Evolutionary conservation across 1,140 invertebrate species (phyloP).

Genomic region (Bicyclus anynana): DNA sequence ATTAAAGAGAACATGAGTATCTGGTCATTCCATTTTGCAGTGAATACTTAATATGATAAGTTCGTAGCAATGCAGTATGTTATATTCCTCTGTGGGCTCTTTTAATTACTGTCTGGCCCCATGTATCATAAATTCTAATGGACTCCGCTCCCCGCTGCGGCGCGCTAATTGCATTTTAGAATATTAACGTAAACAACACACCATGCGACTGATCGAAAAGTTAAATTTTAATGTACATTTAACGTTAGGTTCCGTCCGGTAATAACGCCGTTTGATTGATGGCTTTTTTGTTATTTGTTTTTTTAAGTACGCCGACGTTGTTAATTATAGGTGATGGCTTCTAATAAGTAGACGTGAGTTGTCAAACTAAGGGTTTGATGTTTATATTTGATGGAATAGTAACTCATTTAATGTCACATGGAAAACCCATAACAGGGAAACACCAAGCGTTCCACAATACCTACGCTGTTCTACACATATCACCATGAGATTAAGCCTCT

Average conservation of each 20-base stretch:
- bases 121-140: conserved; percentile 67
- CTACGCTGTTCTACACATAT: too few relatives aligned
- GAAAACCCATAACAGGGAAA: too few relatives aligned
- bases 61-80: conserved; percentile 44
- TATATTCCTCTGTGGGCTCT: conserved; percentile 55
- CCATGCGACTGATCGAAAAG: conserved; percentile 26
- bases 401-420: too few relatives aligned
- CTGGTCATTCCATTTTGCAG: conserved; percentile 12
- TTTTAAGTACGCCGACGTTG: background rate
- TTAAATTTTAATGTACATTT: conserved; percentile 23
- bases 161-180: conserved; percentile 49
- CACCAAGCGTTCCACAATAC: too few relatives aligned
- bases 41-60: conserved; percentile 33
- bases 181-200: conserved; percentile 38
- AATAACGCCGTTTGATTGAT: conserved; percentile 10
- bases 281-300: conserved; percentile 6
- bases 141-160: conserved; percentile 32
- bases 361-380: too few relatives aligned
- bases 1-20: conserved; percentile 15
- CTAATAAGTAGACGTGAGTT: too few relatives aligned
- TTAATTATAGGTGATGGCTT: background rate
- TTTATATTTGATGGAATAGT: too few relatives aligned
- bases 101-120: conserved; percentile 58
- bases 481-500: too few relatives aligned
- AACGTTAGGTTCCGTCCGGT: background rate